These are phyloP conservation scores for Tetramorium bicarinatum DNA, from an alignment of 2,888 invertebrate genomes.

Conservation along the genomic window DNA sequence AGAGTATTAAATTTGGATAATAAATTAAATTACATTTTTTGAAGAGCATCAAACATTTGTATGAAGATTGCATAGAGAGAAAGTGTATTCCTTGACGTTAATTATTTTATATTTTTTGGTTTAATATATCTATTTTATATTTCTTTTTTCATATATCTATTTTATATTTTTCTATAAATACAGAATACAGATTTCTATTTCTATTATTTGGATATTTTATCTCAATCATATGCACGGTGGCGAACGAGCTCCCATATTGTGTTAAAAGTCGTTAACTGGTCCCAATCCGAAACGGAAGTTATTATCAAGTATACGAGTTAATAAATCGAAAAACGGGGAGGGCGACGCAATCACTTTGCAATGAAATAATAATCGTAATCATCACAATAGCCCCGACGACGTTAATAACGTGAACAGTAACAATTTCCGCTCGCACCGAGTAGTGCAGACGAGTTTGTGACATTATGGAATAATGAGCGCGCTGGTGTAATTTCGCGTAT, in stretches of 20 bases:
- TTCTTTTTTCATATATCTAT: neutral
- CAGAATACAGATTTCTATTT: neutral
- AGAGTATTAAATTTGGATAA: too few species aligned
- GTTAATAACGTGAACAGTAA: conserved; percentile 52
- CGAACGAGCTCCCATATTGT: neutral
- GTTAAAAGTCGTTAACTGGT: neutral
- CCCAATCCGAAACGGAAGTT: neutral
- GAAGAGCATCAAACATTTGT: neutral
- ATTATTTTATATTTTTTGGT: neutral
- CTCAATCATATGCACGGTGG: neutral
- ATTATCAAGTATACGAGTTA: conserved; percentile 3
- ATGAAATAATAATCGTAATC: conserved; percentile 55
- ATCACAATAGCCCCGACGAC: conserved; percentile 29
- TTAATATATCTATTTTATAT: neutral
- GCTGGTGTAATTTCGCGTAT: conserved; percentile 51
- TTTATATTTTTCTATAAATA: neutral
- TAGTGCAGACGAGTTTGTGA: conserved; percentile 39
- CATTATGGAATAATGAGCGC: conserved; percentile 50
- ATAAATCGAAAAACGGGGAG: conserved; percentile 38
- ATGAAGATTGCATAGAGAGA: neutral
- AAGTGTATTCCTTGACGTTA: neutral
- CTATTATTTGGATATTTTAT: neutral
- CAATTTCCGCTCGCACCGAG: conserved; percentile 39
- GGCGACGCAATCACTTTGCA: conserved; percentile 33
- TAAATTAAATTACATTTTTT: conserved; percentile 8